phyloP scores from a whole-genome alignment of 92 coral and sea anemone genomes.

The Diadumene lineata region DNA sequence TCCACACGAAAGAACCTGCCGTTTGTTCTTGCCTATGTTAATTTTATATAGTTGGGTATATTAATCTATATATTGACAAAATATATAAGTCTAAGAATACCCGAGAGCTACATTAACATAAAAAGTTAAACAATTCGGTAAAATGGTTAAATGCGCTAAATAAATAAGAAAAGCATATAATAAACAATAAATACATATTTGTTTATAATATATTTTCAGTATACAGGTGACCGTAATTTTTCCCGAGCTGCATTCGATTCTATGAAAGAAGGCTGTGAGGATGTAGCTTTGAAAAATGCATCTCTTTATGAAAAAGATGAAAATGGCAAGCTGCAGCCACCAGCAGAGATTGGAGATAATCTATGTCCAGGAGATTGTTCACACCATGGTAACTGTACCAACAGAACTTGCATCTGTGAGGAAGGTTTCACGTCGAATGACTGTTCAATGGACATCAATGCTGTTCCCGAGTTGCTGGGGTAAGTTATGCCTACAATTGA shows the following conservation, averaged over 20 bases:
- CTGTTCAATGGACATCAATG: constrained; percentile 60
- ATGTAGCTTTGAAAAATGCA: constrained; percentile 26
- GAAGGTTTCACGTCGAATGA: constrained; percentile 61
- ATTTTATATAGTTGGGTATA: too few relatives aligned
- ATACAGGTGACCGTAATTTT: constrained; percentile 40
- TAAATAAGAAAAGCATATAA: too few relatives aligned
- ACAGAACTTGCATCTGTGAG: constrained; percentile 64
- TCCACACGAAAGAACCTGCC: too few relatives aligned
- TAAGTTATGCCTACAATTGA: background rate
- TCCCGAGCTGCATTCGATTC: constrained; percentile 35
- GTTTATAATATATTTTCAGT: too few relatives aligned
- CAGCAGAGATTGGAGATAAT: constrained; percentile 40
- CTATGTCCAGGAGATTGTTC: constrained; percentile 75
- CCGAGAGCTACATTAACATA: too few relatives aligned
- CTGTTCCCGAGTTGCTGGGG: constrained; percentile 52
- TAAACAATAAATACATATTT: too few relatives aligned
- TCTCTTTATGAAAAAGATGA: constrained; percentile 25
- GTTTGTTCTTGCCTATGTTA: too few relatives aligned
- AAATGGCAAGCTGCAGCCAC: constrained; percentile 39
- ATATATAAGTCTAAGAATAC: too few relatives aligned
- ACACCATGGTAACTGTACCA: constrained; percentile 64
- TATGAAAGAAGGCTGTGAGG: constrained; percentile 42
- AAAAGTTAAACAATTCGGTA: too few relatives aligned
- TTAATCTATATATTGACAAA: too few relatives aligned
- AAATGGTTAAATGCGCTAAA: too few relatives aligned